Evolutionary conservation across 2,888 invertebrate genomes (phyloP).

Genomic region (Parnassius mnemosyne): DNA sequence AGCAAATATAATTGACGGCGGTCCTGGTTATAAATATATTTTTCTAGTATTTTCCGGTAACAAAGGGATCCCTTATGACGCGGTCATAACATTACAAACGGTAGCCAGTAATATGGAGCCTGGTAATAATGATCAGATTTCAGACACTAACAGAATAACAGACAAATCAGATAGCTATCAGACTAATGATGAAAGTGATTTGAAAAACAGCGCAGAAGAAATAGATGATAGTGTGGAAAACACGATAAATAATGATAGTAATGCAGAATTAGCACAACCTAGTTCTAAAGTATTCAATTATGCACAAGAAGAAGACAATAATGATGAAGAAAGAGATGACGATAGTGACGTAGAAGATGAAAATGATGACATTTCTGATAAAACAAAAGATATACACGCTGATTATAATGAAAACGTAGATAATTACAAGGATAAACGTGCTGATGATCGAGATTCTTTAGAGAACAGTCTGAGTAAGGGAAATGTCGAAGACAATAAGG

Average conservation of each 20-base stretch:
- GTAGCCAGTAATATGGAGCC: constrained; percentile 31
- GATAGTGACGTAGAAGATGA: constrained; percentile 11
- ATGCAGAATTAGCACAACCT: constrained; percentile 48
- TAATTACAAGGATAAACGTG: constrained; percentile 24
- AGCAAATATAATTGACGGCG: constrained; percentile 67
- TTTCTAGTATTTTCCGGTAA: constrained; percentile 67
- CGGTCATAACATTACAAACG: constrained; percentile 64
- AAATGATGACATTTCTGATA: constrained; percentile 30
- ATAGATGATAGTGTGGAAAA: constrained; percentile 28
- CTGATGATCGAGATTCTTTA: constrained; percentile 31
- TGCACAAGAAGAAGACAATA: constrained; percentile 35
- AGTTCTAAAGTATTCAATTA: constrained; percentile 54
- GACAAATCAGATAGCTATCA: constrained; percentile 1
- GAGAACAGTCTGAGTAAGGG: constrained; percentile 34
- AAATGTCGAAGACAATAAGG: constrained; percentile 29
- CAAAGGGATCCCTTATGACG: constrained; percentile 58
- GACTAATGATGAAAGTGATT: constrained; percentile 33
- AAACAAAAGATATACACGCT: constrained; percentile 23
- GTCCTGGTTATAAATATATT: constrained; percentile 70
- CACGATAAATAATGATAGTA: constrained; percentile 35
- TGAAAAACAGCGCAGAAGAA: constrained; percentile 45
- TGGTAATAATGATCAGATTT: background rate
- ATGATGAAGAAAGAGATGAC: constrained; percentile 34
- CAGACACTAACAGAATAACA: background rate
- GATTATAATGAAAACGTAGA: constrained; percentile 27